A percentile compares a stretch with the other conserved stretches of the same genome.
Conservation (phyloP, 2,888 invertebrate species). For the Tinea trinotella region DNA sequence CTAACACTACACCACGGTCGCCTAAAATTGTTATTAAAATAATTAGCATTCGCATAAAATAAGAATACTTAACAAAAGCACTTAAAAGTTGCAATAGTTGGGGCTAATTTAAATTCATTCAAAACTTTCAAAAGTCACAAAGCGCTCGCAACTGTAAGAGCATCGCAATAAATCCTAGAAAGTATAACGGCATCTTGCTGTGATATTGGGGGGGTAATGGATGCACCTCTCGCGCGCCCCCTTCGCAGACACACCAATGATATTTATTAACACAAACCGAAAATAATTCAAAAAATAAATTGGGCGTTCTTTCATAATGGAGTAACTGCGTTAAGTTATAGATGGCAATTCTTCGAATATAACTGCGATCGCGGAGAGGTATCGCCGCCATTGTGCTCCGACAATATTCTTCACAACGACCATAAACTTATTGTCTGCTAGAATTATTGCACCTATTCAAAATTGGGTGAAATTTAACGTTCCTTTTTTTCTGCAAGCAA, state of each 20-base stretch:
- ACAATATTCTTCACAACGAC: neutral
- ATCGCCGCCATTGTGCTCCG: neutral
- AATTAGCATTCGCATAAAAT: too few species aligned
- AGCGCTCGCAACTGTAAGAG: neutral
- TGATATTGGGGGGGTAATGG: neutral
- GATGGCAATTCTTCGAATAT: slow-evolving; percentile 8
- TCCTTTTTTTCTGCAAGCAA: neutral
- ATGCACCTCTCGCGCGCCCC: slow-evolving; percentile 27
- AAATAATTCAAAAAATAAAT: slow-evolving; percentile 46
- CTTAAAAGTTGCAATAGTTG: neutral
- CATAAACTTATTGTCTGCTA: neutral
- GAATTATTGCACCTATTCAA: slow-evolving; percentile 1
- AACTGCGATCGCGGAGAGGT: slow-evolving; percentile 4
- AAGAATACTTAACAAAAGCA: neutral
- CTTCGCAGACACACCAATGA: slow-evolving; percentile 33
- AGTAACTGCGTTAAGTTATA: slow-evolving; percentile 22
- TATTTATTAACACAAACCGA: slow-evolving; percentile 39
- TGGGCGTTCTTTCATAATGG: slow-evolving; percentile 35
- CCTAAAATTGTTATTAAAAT: too few species aligned
- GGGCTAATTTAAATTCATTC: neutral
- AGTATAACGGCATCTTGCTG: neutral
- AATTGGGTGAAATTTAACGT: slow-evolving; percentile 2
- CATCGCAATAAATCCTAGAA: slow-evolving; percentile 1
- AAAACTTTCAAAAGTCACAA: neutral
- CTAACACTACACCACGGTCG: too few species aligned